These are phyloP conservation scores for Falcaria lacertinaria DNA, from an alignment of 2,888 invertebrate genomes.

Conservation along the genomic window DNA sequence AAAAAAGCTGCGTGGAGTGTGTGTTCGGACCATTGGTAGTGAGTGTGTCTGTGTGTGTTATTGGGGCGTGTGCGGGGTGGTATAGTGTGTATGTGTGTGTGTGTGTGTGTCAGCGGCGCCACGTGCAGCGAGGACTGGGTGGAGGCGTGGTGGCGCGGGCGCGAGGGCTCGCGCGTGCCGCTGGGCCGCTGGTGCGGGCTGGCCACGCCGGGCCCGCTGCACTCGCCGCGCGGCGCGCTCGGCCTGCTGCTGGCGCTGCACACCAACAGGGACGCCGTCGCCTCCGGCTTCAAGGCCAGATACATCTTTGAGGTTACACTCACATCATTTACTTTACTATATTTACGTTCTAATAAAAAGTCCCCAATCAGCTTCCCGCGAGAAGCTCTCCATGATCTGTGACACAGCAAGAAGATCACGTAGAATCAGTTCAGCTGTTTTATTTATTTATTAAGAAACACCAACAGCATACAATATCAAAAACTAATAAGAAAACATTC, in stretches of 20 bases:
- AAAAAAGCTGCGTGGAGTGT: too few relatives aligned
- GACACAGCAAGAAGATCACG: too few relatives aligned
- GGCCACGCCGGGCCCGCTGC: slow-evolving; percentile 96
- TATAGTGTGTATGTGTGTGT: not conserved
- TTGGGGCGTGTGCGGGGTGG: not conserved
- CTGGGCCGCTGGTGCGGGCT: slow-evolving; percentile 95
- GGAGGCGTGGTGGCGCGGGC: slow-evolving; percentile 94
- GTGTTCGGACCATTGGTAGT: too few relatives aligned
- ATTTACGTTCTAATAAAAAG: too few relatives aligned
- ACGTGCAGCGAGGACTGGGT: slow-evolving; percentile 96
- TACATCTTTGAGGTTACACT: slow-evolving; percentile 91
- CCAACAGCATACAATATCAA: too few relatives aligned
- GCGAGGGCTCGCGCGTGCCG: slow-evolving; percentile 89
- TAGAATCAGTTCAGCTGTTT: too few relatives aligned
- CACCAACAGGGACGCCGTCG: slow-evolving; percentile 92
- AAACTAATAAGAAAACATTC: too few relatives aligned
- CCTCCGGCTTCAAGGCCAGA: slow-evolving; percentile 97
- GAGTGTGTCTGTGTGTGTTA: not conserved
- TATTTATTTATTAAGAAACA: too few relatives aligned
- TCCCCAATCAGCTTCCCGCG: too few relatives aligned
- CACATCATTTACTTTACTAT: too few relatives aligned
- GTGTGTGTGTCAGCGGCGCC: slow-evolving; percentile 73
- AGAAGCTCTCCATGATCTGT: too few relatives aligned
- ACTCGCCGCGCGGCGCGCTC: slow-evolving; percentile 92
- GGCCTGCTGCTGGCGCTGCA: slow-evolving; percentile 93